Evolutionary conservation across 2,113 vertebrate genomes (phyloP).

Genomic region (Xyrauchen texanus): DNA sequence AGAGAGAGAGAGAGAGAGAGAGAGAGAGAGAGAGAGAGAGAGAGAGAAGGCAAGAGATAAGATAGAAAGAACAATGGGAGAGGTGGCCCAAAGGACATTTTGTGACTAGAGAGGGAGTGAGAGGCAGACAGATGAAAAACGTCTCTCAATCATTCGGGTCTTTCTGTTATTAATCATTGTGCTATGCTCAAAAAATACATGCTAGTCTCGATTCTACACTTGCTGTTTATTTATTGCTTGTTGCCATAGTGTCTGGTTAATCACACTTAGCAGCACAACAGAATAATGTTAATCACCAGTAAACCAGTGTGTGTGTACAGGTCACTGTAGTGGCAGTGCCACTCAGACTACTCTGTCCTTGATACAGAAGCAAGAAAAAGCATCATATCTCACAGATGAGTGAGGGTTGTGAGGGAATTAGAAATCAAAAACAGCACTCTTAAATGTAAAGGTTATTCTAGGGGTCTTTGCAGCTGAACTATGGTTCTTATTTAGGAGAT

Average conservation of each 20-base stretch:
- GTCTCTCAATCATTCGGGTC: constrained; percentile 39
- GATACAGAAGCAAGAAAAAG: background rate
- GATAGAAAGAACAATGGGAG: constrained; percentile 4
- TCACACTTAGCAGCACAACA: constrained; percentile 28
- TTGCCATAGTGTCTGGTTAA: constrained; percentile 41
- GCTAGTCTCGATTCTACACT: constrained; percentile 42
- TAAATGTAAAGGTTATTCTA: no score
- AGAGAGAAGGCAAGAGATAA: constrained; percentile 12
- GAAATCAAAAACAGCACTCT: no score
- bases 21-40: background rate
- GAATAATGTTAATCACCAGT: constrained; percentile 48
- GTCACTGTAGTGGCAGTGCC: constrained; percentile 15
- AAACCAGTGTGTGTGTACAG: constrained; percentile 18
- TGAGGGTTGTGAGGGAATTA: background rate
- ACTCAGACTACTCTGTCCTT: background rate
- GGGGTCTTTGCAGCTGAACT: no score
- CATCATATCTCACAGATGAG: background rate
- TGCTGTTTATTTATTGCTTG: constrained; percentile 38
- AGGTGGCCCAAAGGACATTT: constrained; percentile 36
- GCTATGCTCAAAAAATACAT: constrained; percentile 38
- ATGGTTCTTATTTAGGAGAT: no score
- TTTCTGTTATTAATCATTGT: constrained; percentile 48
- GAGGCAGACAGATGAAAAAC: constrained; percentile 40
- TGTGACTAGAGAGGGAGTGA: constrained; percentile 15
- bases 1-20: background rate